Evolutionary conservation across 1,140 invertebrate species (phyloP), one percentile per base, ranked within the genome.

Genomic region (Camponotus vicinus): DNA sequence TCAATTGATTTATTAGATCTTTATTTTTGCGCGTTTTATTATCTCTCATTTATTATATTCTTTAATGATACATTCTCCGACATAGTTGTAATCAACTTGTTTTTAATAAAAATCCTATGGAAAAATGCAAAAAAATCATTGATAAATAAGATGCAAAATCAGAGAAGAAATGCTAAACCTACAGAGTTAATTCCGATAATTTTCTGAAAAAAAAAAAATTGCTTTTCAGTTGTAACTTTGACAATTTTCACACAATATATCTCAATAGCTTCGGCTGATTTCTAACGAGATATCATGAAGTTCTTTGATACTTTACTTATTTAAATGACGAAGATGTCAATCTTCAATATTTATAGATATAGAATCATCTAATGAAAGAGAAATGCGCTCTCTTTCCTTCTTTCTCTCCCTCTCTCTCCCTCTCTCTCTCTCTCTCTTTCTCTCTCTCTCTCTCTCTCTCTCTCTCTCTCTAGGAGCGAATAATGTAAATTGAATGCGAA

Each of bases 401-500:
- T 27, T 27, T 27, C 27, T 27, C 1, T 27, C 27, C 27, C 27
- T 27, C 27, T 27, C 27, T n/a, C n/a, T n/a, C n/a, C n/a, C n/a
- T 27, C 27, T 27, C 27, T 27, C 27, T 27, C 27, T 27, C 27
- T 27, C 27, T 27, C 27, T 27, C 27, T 27, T 1, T 27, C 27
- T 27, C 27, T 27, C 27, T 13, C 45, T 49, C 45, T 11, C 42
- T 45, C 42, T 45, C 6, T 8, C 42, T 49, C 11, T 49, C 45
- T 49, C 3, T 49, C 45, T 49, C 45, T 49, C 4, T 49, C 45
- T 49, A 45, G 45, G 3, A 49, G 13, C 45, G 2, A 49, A 49
- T 49, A 3, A 82, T 73, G 79, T 61, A 82, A 82, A 82, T 73
- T 82, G 79, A 80, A 57, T 21, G 63, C 32, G 37, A 77, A n/a